Conservation (phyloP, 2,113 vertebrate genomes). For the Stegastes partitus region DNA sequence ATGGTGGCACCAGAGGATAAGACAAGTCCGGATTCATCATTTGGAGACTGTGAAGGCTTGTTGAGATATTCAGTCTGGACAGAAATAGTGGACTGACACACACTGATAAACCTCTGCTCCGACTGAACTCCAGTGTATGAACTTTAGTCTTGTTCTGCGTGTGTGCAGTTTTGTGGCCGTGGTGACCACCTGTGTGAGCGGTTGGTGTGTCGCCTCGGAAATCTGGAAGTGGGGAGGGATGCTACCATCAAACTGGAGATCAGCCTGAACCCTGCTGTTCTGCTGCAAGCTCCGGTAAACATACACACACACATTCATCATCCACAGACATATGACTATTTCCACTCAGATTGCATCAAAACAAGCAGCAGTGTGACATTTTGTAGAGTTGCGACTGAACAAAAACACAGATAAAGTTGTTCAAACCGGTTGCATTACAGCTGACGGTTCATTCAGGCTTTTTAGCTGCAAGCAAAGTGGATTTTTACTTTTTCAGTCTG, state of each 20-base stretch:
- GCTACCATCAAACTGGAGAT: conserved; percentile 87
- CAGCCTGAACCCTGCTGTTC: conserved; percentile 88
- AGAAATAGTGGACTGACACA: too few species aligned
- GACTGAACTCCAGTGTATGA: background rate
- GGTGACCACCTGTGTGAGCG: conserved; percentile 87
- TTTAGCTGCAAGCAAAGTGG: too few species aligned
- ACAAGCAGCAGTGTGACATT: too few species aligned
- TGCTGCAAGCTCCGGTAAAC: conserved; percentile 82
- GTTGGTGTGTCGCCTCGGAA: conserved; percentile 89
- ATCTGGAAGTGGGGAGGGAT: conserved; percentile 91
- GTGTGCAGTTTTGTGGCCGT: conserved; percentile 88
- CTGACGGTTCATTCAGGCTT: too few species aligned
- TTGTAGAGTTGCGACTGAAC: too few species aligned
- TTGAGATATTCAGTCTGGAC: background rate
- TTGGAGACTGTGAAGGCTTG: background rate
- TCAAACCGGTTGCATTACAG: too few species aligned
- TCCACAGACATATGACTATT: background rate
- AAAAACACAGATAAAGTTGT: too few species aligned
- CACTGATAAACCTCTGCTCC: background rate
- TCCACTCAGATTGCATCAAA: background rate
- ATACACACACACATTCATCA: conserved; percentile 13
- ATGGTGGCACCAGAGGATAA: too few species aligned
- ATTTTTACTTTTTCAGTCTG: too few species aligned
- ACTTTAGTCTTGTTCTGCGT: background rate
- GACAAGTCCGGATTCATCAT: too few species aligned